Evolutionary conservation across 2,113 vertebrate genomes (phyloP), one percentile per base, ranked within the genome.

Genomic region (Tyrannus savana): DNA sequence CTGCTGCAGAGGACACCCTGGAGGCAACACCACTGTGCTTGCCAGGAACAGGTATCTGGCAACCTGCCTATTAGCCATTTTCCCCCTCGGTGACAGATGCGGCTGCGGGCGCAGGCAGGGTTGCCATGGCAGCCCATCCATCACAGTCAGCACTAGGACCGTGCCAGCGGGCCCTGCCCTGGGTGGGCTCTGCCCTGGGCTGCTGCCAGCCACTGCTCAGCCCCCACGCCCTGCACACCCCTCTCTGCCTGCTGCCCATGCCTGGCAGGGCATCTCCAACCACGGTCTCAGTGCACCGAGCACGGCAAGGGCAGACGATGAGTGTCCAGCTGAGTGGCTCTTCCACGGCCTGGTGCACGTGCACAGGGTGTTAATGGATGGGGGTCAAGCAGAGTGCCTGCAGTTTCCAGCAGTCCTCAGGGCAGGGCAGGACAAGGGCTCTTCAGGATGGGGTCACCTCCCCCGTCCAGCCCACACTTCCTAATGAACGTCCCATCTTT

Each of bases 51-150:
- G 30, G 35, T 33, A 59, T 74, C 50, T 79, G 77, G 72, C 84
- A 92, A 19, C 1, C 44, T 75, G 81, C 77, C 68, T 13, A 6
- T 60, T 5, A n/a, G 80, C 33, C 66, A 69, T 75, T 39, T 85
- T 18, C 30, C 68, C 73, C 10, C 33, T 21, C 6, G 30, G 12
- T 41, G 91, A 78, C 63, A 77, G 87, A 91, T 16, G 59, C 2
- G 8, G 85, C 91, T 80, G n/a, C 1, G 2, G 86, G 90, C 6
- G 4, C 76, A 75, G 78, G 87, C 74, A 78, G 75, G 68, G 93
- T 91, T 97, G 94, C 93, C 93, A 96, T 93, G 90, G 95, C 95
- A 97, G 86, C 90, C 55, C 87, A 91, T 77, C 93, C 94, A 87
- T 56, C 8, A 19, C 63, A 69, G 66, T 64, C 63, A 72, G 64